Percentiles rank a stretch among this genome's conserved stretches.
These are phyloP conservation scores for Drusus annulatus DNA, from an alignment of 1,140 invertebrate genomes.

Conservation along the genomic window DNA sequence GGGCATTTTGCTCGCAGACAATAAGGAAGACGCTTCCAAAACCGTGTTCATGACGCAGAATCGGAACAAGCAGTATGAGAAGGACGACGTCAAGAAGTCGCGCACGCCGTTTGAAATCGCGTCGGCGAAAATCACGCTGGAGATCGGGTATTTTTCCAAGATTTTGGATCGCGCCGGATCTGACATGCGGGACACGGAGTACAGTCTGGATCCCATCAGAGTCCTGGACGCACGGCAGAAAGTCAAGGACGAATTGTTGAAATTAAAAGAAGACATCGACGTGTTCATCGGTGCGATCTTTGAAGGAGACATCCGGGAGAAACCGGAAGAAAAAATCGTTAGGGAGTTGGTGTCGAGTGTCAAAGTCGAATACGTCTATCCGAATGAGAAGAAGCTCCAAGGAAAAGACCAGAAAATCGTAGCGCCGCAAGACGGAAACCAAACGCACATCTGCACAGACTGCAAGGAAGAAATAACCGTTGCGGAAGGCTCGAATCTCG, in stretches of 20 bases:
- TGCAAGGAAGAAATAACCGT: slow-evolving; percentile 19
- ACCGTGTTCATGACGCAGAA: slow-evolving; percentile 53
- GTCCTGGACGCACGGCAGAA: slow-evolving; percentile 38
- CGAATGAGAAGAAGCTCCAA: slow-evolving; percentile 31
- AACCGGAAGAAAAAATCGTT: background rate
- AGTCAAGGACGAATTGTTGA: slow-evolving; percentile 30
- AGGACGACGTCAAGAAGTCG: slow-evolving; percentile 32
- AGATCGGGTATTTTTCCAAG: slow-evolving; percentile 48
- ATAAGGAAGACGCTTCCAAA: slow-evolving; percentile 39
- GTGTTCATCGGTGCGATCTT: slow-evolving; percentile 36
- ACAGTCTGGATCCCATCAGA: slow-evolving; percentile 17
- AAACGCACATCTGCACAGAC: slow-evolving; percentile 8
- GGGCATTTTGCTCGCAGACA: background rate
- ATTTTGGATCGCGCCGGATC: slow-evolving; percentile 41
- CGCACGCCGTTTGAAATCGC: slow-evolving; percentile 34
- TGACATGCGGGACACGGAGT: slow-evolving; percentile 48
- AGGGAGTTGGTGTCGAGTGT: slow-evolving; percentile 34
- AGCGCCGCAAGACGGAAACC: background rate
- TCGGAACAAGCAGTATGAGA: slow-evolving; percentile 48
- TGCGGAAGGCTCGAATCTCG: background rate
- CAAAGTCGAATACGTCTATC: slow-evolving; percentile 40
- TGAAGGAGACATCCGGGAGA: slow-evolving; percentile 41
- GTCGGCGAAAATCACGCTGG: slow-evolving; percentile 34
- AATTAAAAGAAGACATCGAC: slow-evolving; percentile 37
- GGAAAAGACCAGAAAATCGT: slow-evolving; percentile 30